These are phyloP conservation scores for Carassius gibelio DNA, from an alignment of 2,113 vertebrate species.

Conservation along the genomic window DNA sequence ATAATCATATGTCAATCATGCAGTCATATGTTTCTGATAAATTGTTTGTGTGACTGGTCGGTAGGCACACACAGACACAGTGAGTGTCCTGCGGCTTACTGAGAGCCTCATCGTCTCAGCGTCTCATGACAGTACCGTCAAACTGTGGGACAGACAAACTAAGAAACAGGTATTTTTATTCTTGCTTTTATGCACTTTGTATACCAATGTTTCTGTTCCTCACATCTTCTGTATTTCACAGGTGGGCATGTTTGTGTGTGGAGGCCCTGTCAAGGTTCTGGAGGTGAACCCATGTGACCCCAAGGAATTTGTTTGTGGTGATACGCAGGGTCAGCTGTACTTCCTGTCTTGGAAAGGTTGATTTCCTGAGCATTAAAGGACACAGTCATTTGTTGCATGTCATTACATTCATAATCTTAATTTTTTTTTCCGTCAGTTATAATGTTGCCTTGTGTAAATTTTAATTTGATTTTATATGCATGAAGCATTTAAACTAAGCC, in stretches of 20 bases:
- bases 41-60: slow-evolving; percentile 18
- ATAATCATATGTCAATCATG: neutral
- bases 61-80: slow-evolving; percentile 72
- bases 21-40: neutral
- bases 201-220: neutral
- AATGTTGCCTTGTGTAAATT: neutral
- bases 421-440: too few species aligned
- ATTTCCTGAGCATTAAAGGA: slow-evolving; percentile 15
- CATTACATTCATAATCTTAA: neutral
- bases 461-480: neutral
- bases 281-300: slow-evolving; percentile 69
- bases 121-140: slow-evolving; percentile 73
- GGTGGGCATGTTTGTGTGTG: slow-evolving; percentile 76
- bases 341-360: slow-evolving; percentile 73
- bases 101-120: slow-evolving; percentile 70
- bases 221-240: slow-evolving; percentile 34
- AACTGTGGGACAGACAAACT: slow-evolving; percentile 78
- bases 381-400: neutral
- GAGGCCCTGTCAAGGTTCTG: slow-evolving; percentile 66
- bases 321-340: slow-evolving; percentile 70
- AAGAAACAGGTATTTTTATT: slow-evolving; percentile 70
- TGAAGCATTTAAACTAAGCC: neutral
- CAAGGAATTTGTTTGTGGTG: slow-evolving; percentile 70
- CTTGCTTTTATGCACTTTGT: neutral
- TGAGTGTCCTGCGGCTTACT: slow-evolving; percentile 72